phyloP scores from a whole-genome alignment of 2,113 vertebrate species.

The Prietella phreatophila region DNA sequence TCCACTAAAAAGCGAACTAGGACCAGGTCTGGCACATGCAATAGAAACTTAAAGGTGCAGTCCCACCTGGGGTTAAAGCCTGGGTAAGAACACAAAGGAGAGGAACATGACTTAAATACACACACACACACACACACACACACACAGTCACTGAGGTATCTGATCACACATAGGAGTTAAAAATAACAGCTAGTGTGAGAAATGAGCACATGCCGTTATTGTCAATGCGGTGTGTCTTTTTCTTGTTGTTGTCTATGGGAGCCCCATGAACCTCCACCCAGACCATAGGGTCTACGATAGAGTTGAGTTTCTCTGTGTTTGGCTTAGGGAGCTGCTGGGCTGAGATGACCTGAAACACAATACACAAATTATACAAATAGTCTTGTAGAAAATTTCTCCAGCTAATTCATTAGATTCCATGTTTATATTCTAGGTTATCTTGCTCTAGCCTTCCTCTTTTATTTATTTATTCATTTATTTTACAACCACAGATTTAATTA shows the following conservation, averaged over 20 bases:
- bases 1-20: constrained; percentile 91
- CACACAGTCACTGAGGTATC: background rate
- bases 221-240: constrained; percentile 81
- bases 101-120: background rate
- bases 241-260: constrained; percentile 77
- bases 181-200: background rate
- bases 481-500: background rate
- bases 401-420: background rate
- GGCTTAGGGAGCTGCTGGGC: constrained; percentile 95
- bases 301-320: constrained; percentile 82
- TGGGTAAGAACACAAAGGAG: constrained; percentile 45
- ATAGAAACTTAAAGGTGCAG: constrained; percentile 79
- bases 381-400: constrained; percentile 3
- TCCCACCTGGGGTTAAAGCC: constrained; percentile 92
- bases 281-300: constrained; percentile 93
- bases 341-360: constrained; percentile 80
- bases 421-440: background rate
- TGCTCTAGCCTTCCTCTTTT: background rate
- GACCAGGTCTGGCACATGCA: constrained; percentile 82
- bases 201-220: constrained; percentile 81
- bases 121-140: background rate
- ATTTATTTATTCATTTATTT: background rate
- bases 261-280: constrained; percentile 84
- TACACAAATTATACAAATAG: background rate
- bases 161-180: constrained; percentile 1